Evolutionary conservation across 1,140 invertebrate genomes (phyloP).

Genomic region (Pectinophora gossypiella): DNA sequence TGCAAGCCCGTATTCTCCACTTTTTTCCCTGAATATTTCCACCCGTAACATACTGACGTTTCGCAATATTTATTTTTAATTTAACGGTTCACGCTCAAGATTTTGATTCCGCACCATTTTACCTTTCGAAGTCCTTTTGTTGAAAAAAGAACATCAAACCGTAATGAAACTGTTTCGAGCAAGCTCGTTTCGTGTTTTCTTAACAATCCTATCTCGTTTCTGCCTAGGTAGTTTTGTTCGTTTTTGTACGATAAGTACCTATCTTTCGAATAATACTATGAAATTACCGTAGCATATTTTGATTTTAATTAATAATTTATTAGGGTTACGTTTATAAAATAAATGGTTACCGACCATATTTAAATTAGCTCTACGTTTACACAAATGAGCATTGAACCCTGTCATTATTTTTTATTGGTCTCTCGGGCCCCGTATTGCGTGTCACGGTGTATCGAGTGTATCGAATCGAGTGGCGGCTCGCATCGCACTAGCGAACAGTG

Average conservation of each 20-base stretch:
- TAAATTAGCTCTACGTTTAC: not conserved
- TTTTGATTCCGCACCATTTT: slow-evolving; percentile 52
- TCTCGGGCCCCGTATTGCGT: slow-evolving; percentile 34
- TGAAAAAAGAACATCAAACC: slow-evolving; percentile 45
- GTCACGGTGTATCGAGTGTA: slow-evolving; percentile 40
- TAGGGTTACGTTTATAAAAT: not conserved
- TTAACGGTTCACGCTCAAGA: slow-evolving; percentile 64
- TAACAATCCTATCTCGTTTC: not conserved
- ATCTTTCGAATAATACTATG: too few relatives aligned
- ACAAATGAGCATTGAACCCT: slow-evolving; percentile 7
- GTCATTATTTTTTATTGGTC: slow-evolving; percentile 37
- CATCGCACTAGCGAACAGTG: slow-evolving; percentile 42
- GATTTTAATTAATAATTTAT: not conserved
- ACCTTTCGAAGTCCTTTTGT: slow-evolving; percentile 59
- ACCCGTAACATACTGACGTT: slow-evolving; percentile 74
- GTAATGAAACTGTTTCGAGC: slow-evolving; percentile 28
- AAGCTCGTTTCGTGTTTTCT: not conserved
- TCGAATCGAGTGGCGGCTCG: slow-evolving; percentile 43
- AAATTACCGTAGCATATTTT: too few relatives aligned
- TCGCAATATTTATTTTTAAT: slow-evolving; percentile 76
- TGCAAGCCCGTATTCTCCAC: slow-evolving; percentile 43
- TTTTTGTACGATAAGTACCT: not conserved
- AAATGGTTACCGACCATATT: not conserved
- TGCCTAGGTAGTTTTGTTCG: not conserved
- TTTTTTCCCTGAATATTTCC: slow-evolving; percentile 53